Evolutionary conservation across 2,888 invertebrate genomes (phyloP), one percentile per base, ranked within the genome.

Genomic region (Erebia ligea): DNA sequence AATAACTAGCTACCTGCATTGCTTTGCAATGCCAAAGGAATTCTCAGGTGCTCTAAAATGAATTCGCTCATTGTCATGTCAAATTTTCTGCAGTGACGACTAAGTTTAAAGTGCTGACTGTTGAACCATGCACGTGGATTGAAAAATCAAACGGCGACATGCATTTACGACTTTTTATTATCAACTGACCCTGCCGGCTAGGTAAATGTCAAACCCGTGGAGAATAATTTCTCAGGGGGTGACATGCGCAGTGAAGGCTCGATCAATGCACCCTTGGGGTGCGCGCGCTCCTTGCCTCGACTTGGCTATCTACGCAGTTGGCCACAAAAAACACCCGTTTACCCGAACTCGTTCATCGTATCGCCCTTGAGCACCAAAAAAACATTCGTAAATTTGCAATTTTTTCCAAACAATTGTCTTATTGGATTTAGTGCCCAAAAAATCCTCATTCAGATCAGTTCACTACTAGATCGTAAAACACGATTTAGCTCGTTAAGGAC

Each of bases 251-350:
- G 71, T 87, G 80, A 79, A 79, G 78, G 79, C 81, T 79, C 90
- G 92, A 92, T 92, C 92, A 90, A 93, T 92, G 92, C 90, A 90
- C 85, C 88, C 86, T 83, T 78, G 72, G 80, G 80, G 78, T 89
- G 91, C 91, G 91, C 92, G 92, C 92, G 91, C 92, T 88, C 87
- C 88, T 86, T 78, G 83, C 82, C 83, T 79, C 76, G 79, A 81
- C 83, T 70, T 77, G 72, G 67, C 82, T 80, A 84, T 86, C 91
- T 92, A 92, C 92, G 92, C 92, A 92, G 92, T 92, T 88, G 83
- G 82, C 82, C 81, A 80, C 81, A 86, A 87, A 87, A 89, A 89
- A 90, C 84, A 91, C 80, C 82, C 80, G 80, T 79, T 81, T 82
- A 73, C 15, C 56, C 25, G 56, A 74, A 78, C 84, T 82, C 82